Conservation (phyloP, 2,797 vertebrate species). For the Coilia nasus region DNA sequence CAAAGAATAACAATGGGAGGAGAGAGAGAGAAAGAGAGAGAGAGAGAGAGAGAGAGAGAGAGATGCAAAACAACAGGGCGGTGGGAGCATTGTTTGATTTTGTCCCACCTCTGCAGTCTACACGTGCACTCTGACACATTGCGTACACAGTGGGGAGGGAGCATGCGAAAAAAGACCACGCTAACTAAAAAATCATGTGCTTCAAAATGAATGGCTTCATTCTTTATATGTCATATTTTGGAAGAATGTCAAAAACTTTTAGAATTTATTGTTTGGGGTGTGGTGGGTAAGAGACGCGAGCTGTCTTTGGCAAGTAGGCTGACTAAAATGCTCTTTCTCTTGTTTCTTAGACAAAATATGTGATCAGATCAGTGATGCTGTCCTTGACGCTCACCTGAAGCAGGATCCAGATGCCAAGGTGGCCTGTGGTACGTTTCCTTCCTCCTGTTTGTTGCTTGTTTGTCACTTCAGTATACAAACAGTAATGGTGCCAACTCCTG, state of each 20-base stretch:
- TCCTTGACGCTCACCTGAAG: slow-evolving; percentile 92
- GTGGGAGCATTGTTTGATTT: background rate
- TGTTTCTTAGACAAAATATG: slow-evolving; percentile 92
- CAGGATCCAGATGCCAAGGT: slow-evolving; percentile 98
- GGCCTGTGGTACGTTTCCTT: slow-evolving; percentile 88
- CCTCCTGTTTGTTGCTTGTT: too few species aligned
- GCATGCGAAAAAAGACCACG: background rate
- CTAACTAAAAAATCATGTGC: background rate
- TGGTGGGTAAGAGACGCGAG: background rate
- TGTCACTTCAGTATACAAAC: background rate
- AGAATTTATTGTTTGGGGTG: background rate
- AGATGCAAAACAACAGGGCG: background rate
- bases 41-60: background rate
- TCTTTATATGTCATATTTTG: background rate
- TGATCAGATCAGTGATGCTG: slow-evolving; percentile 98
- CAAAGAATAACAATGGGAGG: background rate
- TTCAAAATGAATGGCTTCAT: background rate
- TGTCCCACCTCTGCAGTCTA: background rate
- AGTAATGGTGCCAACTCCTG: too few species aligned
- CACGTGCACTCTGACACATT: background rate
- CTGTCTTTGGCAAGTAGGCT: background rate
- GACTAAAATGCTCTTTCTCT: slow-evolving; percentile 10
- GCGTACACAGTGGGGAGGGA: background rate
- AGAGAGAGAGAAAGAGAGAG: background rate
- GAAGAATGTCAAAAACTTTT: background rate